Base-by-base conservation (phyloP, 2,797 vertebrate genomes). In the Monodelphis domestica region DNA sequence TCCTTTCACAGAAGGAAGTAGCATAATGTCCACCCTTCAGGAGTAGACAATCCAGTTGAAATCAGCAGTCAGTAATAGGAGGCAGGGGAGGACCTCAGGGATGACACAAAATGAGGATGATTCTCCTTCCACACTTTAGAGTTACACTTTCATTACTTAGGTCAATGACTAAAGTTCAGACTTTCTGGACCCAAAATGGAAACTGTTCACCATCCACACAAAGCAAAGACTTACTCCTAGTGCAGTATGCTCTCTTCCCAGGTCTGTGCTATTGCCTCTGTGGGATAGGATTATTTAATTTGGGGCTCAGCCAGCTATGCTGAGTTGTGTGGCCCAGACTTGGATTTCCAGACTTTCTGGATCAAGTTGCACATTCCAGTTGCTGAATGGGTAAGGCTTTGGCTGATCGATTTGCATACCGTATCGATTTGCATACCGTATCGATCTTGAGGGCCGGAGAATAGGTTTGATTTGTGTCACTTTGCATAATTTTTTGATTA, bases 401-500 rank as follows among this genome's bases (percentile, higher is more conserved):
- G 93, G 53, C 96, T 95, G 97, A 98, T 98, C 98, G 94, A 98
- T 98, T 98, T 98, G 98, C 98, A 98, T 98, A 98, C 94, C 14
- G 59, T 63, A 98, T 98, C 98, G 94, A 98, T 98, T 98, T 98
- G 98, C 98, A 98, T 98, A 98, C 94, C 94, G 0, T 98, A 98
- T 98, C 92, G 98, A 98, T 98, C 98, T 98, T 98, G 98, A 98
- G 98, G 91, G 97, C 51, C 96, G 96, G 97, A 96, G 97, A 98
- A 98, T 96, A 94, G 94, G 50, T 98, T 98, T 98, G 98, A 98
- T 97, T 98, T 97, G 97, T 97, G 97, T 97, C 96, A 98, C 98
- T 98, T 98, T 98, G 97, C 98, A 98, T 98, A 98, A 98, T 98
- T 98, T 98, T 98, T 97, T 98, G 98, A 98, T 98, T 98, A 98